phyloP scores from a whole-genome alignment of 2,113 vertebrate species.

The Cisticola juncidis region DNA sequence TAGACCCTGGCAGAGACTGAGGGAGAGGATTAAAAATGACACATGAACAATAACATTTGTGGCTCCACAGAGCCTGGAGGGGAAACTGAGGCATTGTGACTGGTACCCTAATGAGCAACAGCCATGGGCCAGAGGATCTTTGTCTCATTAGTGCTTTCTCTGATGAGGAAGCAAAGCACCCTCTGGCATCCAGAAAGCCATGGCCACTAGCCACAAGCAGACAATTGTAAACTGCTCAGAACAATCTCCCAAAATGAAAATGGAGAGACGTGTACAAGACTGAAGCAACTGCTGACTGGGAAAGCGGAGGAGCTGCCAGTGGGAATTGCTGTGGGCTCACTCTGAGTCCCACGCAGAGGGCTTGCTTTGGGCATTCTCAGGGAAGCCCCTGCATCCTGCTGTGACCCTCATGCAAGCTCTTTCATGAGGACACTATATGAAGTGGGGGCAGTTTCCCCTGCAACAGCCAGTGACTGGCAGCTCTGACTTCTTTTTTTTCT shows the following conservation, averaged over 20 bases:
- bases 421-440: not conserved
- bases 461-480: slow-evolving; percentile 31
- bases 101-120: not conserved
- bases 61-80: not conserved
- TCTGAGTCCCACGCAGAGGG: accelerated
- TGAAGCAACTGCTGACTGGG: not conserved
- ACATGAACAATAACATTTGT: not conserved
- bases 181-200: not conserved
- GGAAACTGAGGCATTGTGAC: not conserved
- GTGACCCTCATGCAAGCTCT: not conserved
- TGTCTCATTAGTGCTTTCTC: not conserved
- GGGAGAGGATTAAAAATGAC: not conserved
- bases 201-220: not conserved
- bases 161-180: not conserved
- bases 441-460: not conserved
- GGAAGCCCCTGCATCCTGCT: not conserved
- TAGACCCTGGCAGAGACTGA: not conserved
- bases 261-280: not conserved
- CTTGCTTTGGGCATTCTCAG: not conserved
- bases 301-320: not conserved
- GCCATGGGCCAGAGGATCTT: not conserved
- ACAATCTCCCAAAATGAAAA: not conserved
- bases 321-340: not conserved
- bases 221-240: not conserved
- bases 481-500: not conserved